Conservation (phyloP, 2,113 vertebrate genomes). For the Platichthys flesus region DNA sequence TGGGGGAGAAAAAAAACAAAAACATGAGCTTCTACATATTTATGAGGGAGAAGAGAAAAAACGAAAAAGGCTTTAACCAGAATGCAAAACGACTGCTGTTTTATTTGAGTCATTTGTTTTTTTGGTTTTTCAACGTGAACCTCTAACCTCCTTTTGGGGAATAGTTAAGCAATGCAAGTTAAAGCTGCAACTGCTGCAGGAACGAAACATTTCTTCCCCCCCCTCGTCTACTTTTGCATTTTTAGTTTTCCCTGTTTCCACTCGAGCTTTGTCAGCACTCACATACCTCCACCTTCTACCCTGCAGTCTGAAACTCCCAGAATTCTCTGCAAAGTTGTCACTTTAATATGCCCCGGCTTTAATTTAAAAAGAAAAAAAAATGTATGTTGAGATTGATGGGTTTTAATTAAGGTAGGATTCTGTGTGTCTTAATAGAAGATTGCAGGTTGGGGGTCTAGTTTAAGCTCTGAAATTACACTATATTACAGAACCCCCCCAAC, state of each 20-base stretch:
- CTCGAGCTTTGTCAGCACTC: conserved; percentile 26
- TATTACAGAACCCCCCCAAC: conserved; percentile 26
- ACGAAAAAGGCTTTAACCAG: conserved; percentile 26
- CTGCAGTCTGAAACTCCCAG: conserved; percentile 22
- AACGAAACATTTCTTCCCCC: conserved; percentile 18
- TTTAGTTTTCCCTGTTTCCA: conserved; percentile 17
- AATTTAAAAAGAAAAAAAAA: conserved; percentile 27
- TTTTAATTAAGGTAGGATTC: conserved; percentile 50
- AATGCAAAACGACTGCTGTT: conserved; percentile 27
- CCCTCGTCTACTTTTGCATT: conserved; percentile 33
- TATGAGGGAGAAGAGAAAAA: conserved; percentile 59
- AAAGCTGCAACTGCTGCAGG: neutral
- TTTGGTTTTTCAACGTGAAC: neutral
- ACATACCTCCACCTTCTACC: conserved; percentile 37
- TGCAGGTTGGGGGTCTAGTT: conserved; percentile 36
- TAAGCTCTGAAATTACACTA: conserved; percentile 55
- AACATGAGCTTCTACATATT: conserved; percentile 80
- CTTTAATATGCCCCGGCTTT: conserved; percentile 21
- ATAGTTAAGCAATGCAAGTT: conserved; percentile 13
- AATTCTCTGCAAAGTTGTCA: conserved; percentile 40
- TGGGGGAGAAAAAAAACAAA: conserved; percentile 57
- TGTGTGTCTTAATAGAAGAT: conserved; percentile 21
- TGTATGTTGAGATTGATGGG: conserved; percentile 28
- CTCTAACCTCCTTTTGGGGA: conserved; percentile 31
- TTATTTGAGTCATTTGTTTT: conserved; percentile 15